Base-by-base conservation (phyloP, 2,113 vertebrate species). In the Burhinus oedicnemus region DNA sequence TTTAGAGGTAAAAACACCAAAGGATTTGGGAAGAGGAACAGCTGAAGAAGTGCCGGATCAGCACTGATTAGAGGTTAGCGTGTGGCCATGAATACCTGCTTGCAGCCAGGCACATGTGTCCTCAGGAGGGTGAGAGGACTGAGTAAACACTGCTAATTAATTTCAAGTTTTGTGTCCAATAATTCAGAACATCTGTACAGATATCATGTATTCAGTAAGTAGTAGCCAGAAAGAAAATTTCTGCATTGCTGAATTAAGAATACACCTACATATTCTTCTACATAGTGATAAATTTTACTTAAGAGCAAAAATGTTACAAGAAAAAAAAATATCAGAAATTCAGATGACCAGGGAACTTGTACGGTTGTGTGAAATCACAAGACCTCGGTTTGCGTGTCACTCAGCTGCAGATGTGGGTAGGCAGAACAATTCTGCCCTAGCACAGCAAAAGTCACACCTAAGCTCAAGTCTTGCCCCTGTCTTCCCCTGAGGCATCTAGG, bases 301-400 rank as follows among this genome's bases (percentile, higher is more conserved):
- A 61, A 49, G 4, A 72, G 17, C 14, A 74, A 66, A 74, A 57
- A 36, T 9, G 10, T 52, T 47, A 9, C 25, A 71, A 80, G 36
- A 9, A 36, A 61, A 21, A 8, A 55, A 22, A 51, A 34, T 23
- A 8, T 7, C 15, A 83, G n/a, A 57, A 87, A 72, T 54, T 42
- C 40, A 52, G 72, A 21, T 0, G 4, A 69, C 16, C 30, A 40
- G 16, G 21, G 34, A 54, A 75, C 11, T 26, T 23, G 6, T 16
- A 36, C 5, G n/a, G 42, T 32, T 70, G 25, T n/a, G 20, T 52
- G 58, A 62, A 60, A 83, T 45, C 32, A 17, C 0, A 2, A 68
- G 49, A 52, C 32, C 32, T n/a, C 1, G 0, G 44, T 64, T 32
- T 68, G 52, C 4, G 0, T 55, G 21, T 51, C 40, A 8, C 29